Conservation (phyloP, 2,888 invertebrate genomes). For the Meiosimyza platycephala region DNA sequence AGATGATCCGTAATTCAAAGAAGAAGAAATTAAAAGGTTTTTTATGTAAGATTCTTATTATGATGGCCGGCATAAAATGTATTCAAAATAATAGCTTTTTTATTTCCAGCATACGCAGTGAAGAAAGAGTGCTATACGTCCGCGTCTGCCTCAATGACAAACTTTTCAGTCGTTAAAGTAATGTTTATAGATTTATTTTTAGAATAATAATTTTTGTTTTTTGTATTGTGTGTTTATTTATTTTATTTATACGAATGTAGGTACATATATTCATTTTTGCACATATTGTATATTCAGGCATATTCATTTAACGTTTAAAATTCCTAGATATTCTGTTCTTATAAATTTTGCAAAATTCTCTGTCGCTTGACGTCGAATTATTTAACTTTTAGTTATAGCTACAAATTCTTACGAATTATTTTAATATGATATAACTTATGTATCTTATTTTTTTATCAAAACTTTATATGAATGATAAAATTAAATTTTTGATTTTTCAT, state of each 20-base stretch:
- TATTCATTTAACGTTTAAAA: no score
- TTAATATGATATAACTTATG: no score
- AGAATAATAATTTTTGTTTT: neutral
- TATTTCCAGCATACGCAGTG: slow-evolving; percentile 45
- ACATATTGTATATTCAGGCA: no score
- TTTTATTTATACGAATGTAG: neutral
- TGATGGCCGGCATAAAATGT: neutral
- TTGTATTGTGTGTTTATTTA: slow-evolving; percentile 1
- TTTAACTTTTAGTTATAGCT: no score
- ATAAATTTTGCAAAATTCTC: no score
- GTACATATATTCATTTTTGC: neutral
- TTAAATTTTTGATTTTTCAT: no score
- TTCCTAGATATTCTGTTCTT: no score
- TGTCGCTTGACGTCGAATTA: no score
- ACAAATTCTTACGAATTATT: no score
- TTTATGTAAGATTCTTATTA: slow-evolving; percentile 6
- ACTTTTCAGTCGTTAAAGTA: slow-evolving; percentile 40
- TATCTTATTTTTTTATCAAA: no score
- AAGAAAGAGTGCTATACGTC: slow-evolving; percentile 57
- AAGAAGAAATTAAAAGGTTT: no score
- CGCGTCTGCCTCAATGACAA: slow-evolving; percentile 50
- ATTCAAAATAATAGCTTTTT: slow-evolving; percentile 3
- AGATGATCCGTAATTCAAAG: slow-evolving; percentile 49
- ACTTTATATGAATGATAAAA: no score
- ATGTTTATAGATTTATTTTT: neutral